Conservation (phyloP, 2,113 vertebrate species). For the Uria lomvia region DNA sequence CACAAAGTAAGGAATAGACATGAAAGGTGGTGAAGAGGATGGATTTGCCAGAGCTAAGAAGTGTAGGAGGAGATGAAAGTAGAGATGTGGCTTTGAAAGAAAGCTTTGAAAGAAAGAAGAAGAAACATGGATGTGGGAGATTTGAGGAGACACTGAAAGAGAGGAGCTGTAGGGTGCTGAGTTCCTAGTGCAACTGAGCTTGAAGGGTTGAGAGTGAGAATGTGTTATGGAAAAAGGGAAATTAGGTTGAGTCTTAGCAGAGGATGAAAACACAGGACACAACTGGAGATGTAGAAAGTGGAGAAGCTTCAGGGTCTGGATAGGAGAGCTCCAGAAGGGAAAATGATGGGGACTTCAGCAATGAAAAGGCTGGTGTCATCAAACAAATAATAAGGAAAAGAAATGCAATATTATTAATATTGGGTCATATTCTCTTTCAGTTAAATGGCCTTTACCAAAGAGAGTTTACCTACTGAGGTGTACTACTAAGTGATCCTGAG, state of each 20-base stretch:
- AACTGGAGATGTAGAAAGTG: not conserved
- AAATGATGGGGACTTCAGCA: not conserved
- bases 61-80: slow-evolving; percentile 63
- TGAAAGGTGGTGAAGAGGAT: slow-evolving; percentile 19
- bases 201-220: not conserved
- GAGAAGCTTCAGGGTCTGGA: not conserved
- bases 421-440: not conserved
- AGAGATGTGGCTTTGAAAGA: slow-evolving; percentile 36
- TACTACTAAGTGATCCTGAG: not conserved
- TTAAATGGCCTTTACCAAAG: not conserved
- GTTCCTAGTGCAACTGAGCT: not conserved
- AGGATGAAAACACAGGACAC: not conserved
- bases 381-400: not conserved
- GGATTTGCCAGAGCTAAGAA: slow-evolving; percentile 5
- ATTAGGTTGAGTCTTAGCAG: not conserved
- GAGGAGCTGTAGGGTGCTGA: not conserved
- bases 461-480: not conserved
- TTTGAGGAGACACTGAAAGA: not conserved
- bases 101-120: slow-evolving; percentile 51
- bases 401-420: not conserved
- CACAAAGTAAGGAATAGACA: not conserved
- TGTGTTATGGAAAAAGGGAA: not conserved
- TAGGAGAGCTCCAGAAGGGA: not conserved
- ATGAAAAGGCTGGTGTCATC: not conserved
- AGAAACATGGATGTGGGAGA: slow-evolving; percentile 2